A percentile compares a stretch with the other conserved stretches of the same genome.
Evolutionary conservation across 2,113 vertebrate genomes (phyloP).

Genomic region (Puntigrus tetrazona): DNA sequence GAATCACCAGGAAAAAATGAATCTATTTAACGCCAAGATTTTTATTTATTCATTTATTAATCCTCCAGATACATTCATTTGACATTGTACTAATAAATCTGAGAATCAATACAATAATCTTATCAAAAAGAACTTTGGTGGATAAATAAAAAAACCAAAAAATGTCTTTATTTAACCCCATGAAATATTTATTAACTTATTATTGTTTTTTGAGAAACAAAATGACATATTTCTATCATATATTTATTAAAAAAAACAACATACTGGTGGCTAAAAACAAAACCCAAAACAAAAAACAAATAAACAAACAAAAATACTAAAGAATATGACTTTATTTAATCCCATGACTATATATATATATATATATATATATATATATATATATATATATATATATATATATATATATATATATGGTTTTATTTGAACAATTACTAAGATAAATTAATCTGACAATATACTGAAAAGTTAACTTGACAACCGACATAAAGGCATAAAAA

Average conservation of each 20-base stretch:
- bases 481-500: background rate
- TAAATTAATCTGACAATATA: background rate
- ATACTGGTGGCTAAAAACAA: background rate
- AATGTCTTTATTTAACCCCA: no score
- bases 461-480: background rate
- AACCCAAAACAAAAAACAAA: no score
- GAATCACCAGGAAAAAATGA: background rate
- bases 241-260: background rate
- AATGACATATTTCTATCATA: background rate
- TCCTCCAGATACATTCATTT: background rate
- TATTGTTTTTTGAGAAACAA: background rate
- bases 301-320: no score
- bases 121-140: background rate
- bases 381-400: no score
- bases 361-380: no score
- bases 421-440: no score
- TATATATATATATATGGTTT: no score
- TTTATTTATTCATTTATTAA: background rate
- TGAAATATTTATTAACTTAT: no score
- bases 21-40: background rate
- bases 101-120: background rate
- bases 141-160: background rate
- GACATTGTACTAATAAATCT: background rate
- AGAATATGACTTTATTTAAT: background rate
- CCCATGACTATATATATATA: no score